Conservation (phyloP, 2,888 invertebrate genomes). For the Timema podura region DNA sequence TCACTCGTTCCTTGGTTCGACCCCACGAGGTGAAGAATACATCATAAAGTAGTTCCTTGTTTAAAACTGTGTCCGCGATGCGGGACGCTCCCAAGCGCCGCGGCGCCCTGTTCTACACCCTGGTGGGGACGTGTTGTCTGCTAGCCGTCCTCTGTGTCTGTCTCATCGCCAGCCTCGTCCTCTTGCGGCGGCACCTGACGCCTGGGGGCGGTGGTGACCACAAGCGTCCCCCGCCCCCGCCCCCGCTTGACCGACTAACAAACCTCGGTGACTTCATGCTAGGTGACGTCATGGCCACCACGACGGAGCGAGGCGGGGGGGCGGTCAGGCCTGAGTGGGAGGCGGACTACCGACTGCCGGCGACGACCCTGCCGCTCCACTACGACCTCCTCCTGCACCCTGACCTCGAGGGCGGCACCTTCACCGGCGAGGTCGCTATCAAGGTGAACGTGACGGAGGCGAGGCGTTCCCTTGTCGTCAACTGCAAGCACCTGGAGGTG, state of each 20-base stretch:
- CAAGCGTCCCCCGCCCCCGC: not conserved
- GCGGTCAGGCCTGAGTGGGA: constrained; percentile 32
- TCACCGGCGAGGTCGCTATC: constrained; percentile 55
- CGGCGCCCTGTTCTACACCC: constrained; percentile 15
- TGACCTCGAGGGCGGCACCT: constrained; percentile 56
- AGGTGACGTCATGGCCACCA: not conserved
- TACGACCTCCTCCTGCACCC: constrained; percentile 64
- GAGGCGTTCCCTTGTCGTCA: constrained; percentile 48
- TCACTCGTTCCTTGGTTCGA: too few relatives aligned
- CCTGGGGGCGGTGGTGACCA: not conserved
- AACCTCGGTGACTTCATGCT: not conserved
- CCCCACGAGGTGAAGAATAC: too few relatives aligned
- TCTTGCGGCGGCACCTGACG: constrained; percentile 40
- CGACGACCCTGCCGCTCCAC: constrained; percentile 54
- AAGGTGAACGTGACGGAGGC: constrained; percentile 46
- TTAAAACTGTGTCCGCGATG: too few relatives aligned
- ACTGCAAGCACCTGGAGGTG: constrained; percentile 43
- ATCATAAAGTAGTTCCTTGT: too few relatives aligned
- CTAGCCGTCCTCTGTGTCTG: constrained; percentile 42
- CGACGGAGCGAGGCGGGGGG: not conserved
- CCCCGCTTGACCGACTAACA: not conserved
- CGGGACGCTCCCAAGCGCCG: not conserved
- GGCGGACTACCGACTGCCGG: constrained; percentile 52
- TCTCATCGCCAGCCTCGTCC: constrained; percentile 41
- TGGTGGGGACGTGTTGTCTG: constrained; percentile 37